Percentiles rank a stretch among this genome's conserved stretches.
phyloP scores from a whole-genome alignment of 2,797 vertebrate species.

The Kryptolebias ocellatus region DNA sequence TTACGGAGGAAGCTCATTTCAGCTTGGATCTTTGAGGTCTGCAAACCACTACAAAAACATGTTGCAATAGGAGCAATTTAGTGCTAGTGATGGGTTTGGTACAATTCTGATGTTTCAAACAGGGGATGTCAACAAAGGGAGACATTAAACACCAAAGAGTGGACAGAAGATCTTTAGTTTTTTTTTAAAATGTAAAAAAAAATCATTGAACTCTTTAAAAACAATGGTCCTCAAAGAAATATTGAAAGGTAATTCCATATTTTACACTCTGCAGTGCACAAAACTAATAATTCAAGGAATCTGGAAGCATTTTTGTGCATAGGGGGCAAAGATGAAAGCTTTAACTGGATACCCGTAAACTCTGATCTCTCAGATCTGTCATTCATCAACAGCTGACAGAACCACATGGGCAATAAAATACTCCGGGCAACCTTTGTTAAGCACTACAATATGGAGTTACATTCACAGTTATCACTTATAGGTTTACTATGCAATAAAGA shows the following conservation, averaged over 20 bases:
- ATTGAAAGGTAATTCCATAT: neutral
- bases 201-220: no score
- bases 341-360: neutral
- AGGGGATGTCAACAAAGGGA: neutral
- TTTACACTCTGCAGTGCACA: neutral
- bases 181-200: no score
- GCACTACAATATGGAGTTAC: neutral
- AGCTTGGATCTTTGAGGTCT: no score
- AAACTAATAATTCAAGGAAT: neutral
- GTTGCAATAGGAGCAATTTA: no score
- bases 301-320: neutral
- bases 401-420: neutral
- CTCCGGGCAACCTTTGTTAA: neutral
- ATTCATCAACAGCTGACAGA: neutral
- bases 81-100: no score
- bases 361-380: neutral
- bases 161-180: neutral
- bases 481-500: neutral
- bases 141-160: neutral
- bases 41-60: no score
- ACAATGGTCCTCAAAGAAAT: neutral
- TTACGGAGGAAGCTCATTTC: no score
- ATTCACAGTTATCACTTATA: neutral
- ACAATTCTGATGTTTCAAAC: neutral
- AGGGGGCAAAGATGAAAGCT: no score